Evolutionary conservation across 2,888 invertebrate genomes (phyloP).

Genomic region (Euproctis similis): DNA sequence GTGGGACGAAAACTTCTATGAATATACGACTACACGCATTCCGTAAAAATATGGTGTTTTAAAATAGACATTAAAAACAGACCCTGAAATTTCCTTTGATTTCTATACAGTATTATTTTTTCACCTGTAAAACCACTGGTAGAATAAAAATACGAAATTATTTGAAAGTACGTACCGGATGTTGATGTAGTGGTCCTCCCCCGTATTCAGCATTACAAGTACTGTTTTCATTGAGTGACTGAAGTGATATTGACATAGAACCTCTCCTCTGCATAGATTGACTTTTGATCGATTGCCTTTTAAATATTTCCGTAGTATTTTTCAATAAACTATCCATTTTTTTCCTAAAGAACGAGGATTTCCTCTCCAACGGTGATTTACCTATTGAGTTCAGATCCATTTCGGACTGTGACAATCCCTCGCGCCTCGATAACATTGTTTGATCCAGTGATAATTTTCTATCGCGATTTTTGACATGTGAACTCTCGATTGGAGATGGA

Average conservation of each 20-base stretch:
- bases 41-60: too few species aligned
- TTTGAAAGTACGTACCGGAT: slow-evolving; percentile 26
- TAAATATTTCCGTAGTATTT: slow-evolving; percentile 64
- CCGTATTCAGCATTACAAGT: slow-evolving; percentile 21
- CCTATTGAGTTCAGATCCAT: slow-evolving; percentile 59
- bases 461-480: slow-evolving; percentile 28
- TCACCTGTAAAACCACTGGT: too few species aligned
- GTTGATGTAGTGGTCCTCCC: slow-evolving; percentile 16
- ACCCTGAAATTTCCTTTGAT: too few species aligned
- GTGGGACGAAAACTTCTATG: too few species aligned
- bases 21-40: too few species aligned
- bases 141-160: slow-evolving; percentile 4
- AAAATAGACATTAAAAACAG: too few species aligned
- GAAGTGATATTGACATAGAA: slow-evolving; percentile 57
- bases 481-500: slow-evolving; percentile 12
- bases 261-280: slow-evolving; percentile 37
- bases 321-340: slow-evolving; percentile 65
- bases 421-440: slow-evolving; percentile 45
- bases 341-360: slow-evolving; percentile 65
- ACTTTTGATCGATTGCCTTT: slow-evolving; percentile 42
- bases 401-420: slow-evolving; percentile 60
- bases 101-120: too few species aligned
- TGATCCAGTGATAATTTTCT: slow-evolving; percentile 62
- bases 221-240: slow-evolving; percentile 46
- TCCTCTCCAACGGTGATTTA: slow-evolving; percentile 58